Conservation (phyloP, 1,140 invertebrate genomes). For the Piezodorus guildinii region DNA sequence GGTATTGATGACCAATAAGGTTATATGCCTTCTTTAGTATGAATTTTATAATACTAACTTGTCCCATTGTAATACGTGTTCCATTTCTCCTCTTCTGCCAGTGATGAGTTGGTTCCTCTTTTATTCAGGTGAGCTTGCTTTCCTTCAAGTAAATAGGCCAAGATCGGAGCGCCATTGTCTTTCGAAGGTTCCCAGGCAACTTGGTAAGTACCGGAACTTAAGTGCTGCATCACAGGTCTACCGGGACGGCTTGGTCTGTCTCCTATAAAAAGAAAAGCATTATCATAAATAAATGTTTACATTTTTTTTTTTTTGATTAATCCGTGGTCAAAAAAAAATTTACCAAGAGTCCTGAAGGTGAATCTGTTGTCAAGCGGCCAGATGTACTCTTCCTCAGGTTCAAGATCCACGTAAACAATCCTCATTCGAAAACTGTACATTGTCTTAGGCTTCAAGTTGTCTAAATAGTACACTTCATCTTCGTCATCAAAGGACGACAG, state of each 20-base stretch:
- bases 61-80: constrained; percentile 68
- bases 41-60: constrained; percentile 38
- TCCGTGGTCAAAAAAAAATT: constrained; percentile 24
- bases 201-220: constrained; percentile 53
- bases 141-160: constrained; percentile 48
- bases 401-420: constrained; percentile 50
- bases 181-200: constrained; percentile 56
- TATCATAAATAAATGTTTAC: not conserved
- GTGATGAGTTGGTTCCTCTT: constrained; percentile 26
- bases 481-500: constrained; percentile 23
- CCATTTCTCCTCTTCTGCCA: constrained; percentile 41
- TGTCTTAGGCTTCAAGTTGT: constrained; percentile 51
- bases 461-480: constrained; percentile 36
- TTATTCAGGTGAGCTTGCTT: constrained; percentile 24
- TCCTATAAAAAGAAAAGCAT: constrained; percentile 34
- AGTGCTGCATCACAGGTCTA: constrained; percentile 47
- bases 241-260: constrained; percentile 55
- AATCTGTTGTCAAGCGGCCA: constrained; percentile 58
- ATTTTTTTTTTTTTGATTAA: constrained; percentile 8
- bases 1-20: too few species aligned
- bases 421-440: constrained; percentile 59
- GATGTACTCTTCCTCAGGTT: constrained; percentile 41
- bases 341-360: constrained; percentile 62
- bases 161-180: constrained; percentile 51
- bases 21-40: too few species aligned